Evolutionary conservation across 2,888 invertebrate genomes (phyloP), one percentile per base, ranked within the genome.

Genomic region (Sarcophaga caerulescens): DNA sequence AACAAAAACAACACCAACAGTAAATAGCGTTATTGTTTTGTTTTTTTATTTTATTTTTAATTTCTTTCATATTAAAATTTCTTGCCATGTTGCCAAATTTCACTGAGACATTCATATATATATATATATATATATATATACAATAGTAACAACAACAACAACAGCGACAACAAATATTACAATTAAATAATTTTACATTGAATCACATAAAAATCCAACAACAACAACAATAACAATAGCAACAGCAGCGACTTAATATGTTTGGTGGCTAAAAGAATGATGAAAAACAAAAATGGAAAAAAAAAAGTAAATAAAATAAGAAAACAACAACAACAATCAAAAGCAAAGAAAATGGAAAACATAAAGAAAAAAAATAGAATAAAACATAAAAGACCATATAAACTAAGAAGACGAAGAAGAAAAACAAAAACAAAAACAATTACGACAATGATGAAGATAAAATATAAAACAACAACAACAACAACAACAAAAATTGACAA

Each of bases 111-210:
- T 77, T 71, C 70, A 35, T 35, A 35, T 6, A 35, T 35, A 25
- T 4, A 25, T 23, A 23, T n/a, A n/a, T n/a, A n/a, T n/a, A n/a
- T n/a, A n/a, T 25, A 25, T 76, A 62, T 25, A 25, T 76, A 62
- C 52, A 35, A 6, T 35, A 47, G 8, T 47, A 47, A 4, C 47
- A 17, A 17, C 17, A 63, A 23, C 76, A 81, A 70, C 23, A 14
- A 52, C 14, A 17, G 10, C 14, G 45, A 44, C 74, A 82, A 76
- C 75, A 44, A 52, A 79, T 86, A 84, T 84, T 84, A 84, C 86
- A 86, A 86, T 86, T 86, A 86, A 86, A 86, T 86, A 84, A 86
- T 86, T 84, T 86, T 86, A 84, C 84, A 86, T 86, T 86, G 86
- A 86, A 84, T 86, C 86, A 86, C 81, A 86, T 75, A 35, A 79